phyloP scores from a whole-genome alignment of 2,113 vertebrate genomes.

The Colossoma macropomum region DNA sequence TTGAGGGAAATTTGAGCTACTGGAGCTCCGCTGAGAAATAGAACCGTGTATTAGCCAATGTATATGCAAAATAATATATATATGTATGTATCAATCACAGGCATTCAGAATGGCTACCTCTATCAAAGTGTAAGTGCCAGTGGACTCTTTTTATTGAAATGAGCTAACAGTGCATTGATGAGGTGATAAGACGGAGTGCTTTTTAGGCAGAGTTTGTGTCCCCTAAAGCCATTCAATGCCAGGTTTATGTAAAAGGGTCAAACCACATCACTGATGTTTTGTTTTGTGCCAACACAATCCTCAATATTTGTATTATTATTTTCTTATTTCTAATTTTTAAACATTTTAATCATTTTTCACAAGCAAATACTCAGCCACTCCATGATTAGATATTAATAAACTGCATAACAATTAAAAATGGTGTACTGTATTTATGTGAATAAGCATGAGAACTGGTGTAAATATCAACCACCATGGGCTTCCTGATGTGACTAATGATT shows the following conservation, averaged over 20 bases:
- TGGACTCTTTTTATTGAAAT: background rate
- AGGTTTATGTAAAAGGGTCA: slow-evolving; percentile 12
- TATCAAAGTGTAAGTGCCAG: slow-evolving; percentile 13
- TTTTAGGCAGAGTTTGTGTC: background rate
- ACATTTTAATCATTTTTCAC: background rate
- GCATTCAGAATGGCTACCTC: slow-evolving; percentile 10
- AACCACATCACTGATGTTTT: slow-evolving; percentile 1
- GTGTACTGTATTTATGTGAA: slow-evolving; percentile 4
- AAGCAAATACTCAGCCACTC: background rate
- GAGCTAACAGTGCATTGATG: too few relatives aligned
- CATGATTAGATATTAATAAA: slow-evolving; percentile 42
- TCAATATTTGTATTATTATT: background rate
- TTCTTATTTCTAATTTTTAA: background rate
- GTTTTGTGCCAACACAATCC: slow-evolving; percentile 26
- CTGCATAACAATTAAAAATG: background rate
- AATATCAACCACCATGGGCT: background rate
- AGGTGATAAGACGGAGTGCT: background rate
- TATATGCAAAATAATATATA: slow-evolving; percentile 14
- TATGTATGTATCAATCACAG: background rate
- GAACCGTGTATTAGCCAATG: slow-evolving; percentile 4
- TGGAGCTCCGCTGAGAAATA: slow-evolving; percentile 31
- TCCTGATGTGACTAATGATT: background rate
- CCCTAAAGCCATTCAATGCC: slow-evolving; percentile 25
- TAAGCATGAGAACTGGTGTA: background rate
- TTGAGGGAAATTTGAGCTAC: slow-evolving; percentile 45